phyloP scores from a whole-genome alignment of 2,888 invertebrate genomes.

The Spodoptera picta region DNA sequence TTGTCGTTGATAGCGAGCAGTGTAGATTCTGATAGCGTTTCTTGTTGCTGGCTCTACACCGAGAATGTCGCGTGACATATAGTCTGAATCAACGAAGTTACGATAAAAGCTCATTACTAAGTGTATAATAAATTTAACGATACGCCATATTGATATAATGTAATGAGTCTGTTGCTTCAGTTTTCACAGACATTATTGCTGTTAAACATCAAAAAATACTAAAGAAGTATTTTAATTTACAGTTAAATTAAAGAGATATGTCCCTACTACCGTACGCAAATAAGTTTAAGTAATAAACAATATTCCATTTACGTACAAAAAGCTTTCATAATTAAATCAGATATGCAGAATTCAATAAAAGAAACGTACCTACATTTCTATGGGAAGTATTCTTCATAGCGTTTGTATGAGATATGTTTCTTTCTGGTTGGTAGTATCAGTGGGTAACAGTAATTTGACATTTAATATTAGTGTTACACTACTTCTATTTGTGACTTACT shows the following conservation, averaged over 20 bases:
- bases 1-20: neutral
- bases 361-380: too few species aligned
- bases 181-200: slow-evolving; percentile 15
- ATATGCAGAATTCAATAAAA: slow-evolving; percentile 23
- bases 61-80: slow-evolving; percentile 8
- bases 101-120: slow-evolving; percentile 38
- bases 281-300: too few species aligned
- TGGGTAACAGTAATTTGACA: slow-evolving; percentile 39
- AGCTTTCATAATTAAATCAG: slow-evolving; percentile 13
- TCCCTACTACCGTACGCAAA: too few species aligned
- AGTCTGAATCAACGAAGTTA: slow-evolving; percentile 24
- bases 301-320: neutral
- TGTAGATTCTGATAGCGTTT: neutral
- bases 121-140: slow-evolving; percentile 39
- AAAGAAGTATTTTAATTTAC: slow-evolving; percentile 8
- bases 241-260: slow-evolving; percentile 1
- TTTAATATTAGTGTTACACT: slow-evolving; percentile 31
- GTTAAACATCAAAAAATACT: slow-evolving; percentile 31
- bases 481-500: slow-evolving; percentile 37
- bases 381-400: too few species aligned
- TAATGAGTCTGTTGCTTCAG: slow-evolving; percentile 13
- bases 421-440: slow-evolving; percentile 4
- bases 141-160: slow-evolving; percentile 20
- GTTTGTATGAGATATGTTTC: slow-evolving; percentile 12
- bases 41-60: slow-evolving; percentile 15